These are phyloP conservation scores for Enteromius viviparus DNA, from an alignment of 2,797 vertebrate genomes.

Conservation along the genomic window DNA sequence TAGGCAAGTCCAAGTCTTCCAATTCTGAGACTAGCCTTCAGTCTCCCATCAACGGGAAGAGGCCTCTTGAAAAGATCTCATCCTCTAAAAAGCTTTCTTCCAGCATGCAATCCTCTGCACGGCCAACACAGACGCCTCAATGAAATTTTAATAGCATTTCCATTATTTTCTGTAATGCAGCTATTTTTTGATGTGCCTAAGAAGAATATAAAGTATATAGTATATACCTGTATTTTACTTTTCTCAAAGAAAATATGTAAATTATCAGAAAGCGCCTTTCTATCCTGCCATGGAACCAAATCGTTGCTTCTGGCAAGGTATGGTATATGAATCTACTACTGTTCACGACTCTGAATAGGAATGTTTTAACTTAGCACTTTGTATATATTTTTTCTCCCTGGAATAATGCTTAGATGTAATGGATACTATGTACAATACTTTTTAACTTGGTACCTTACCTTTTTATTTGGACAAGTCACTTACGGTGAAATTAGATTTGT, in stretches of 20 bases:
- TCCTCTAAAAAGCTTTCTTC: conserved; percentile 87
- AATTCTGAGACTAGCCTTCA: conserved; percentile 79
- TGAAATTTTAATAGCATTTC: conserved; percentile 77
- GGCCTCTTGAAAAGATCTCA: conserved; percentile 79
- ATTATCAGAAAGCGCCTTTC: conserved; percentile 90
- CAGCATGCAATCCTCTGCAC: conserved; percentile 90
- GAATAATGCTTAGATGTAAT: conserved; percentile 50
- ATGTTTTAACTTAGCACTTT: conserved; percentile 78
- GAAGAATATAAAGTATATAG: conserved; percentile 67
- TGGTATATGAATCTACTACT: conserved; percentile 77
- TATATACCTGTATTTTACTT: conserved; percentile 64
- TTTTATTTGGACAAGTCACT: conserved; percentile 22
- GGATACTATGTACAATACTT: conserved; percentile 46
- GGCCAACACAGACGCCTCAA: conserved; percentile 88
- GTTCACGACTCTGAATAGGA: conserved; percentile 78
- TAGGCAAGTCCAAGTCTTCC: conserved; percentile 94
- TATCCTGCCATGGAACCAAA: conserved; percentile 84
- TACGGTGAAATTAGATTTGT: conserved; percentile 33
- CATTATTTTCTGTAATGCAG: conserved; percentile 80
- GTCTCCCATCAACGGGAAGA: conserved; percentile 83
- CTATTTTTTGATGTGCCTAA: conserved; percentile 89
- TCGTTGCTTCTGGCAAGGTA: conserved; percentile 83
- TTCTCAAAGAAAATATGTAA: conserved; percentile 74
- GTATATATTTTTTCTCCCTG: conserved; percentile 68
- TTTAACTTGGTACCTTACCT: conserved; percentile 35